Evolutionary conservation across 64 coral and sea anemone genomes (phyloP).

Genomic region (Pocillopora verrucosa): DNA sequence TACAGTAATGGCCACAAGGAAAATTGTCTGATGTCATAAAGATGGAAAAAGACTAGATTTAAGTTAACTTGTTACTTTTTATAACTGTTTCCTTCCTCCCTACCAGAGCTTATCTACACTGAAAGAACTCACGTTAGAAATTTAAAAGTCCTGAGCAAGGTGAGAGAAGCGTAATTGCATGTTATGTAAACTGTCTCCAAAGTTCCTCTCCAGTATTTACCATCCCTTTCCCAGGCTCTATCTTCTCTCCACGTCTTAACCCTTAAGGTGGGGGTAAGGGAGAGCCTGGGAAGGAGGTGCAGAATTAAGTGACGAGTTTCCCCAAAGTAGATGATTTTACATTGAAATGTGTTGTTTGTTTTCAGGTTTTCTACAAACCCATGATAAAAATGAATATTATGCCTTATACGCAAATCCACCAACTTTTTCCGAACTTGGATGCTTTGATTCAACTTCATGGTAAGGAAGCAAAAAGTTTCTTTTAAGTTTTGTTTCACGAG

Average conservation of each 20-base stretch:
- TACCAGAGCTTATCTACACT: constrained; percentile 96
- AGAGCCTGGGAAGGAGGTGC: no score
- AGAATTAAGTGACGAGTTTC: neutral
- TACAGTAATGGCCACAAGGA: neutral
- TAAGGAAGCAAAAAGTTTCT: constrained; percentile 1
- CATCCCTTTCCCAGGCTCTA: no score
- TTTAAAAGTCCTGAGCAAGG: constrained; percentile 96
- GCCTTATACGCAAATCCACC: constrained; percentile 63
- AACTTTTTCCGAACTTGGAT: constrained; percentile 86
- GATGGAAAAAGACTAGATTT: neutral
- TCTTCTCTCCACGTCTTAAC: no score
- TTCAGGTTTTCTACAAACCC: constrained; percentile 97
- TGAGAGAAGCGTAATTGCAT: constrained; percentile 19
- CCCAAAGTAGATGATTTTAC: neutral
- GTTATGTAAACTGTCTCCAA: neutral
- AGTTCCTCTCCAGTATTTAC: no score
- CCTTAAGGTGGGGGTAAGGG: no score
- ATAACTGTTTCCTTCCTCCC: neutral
- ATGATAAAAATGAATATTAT: constrained; percentile 82
- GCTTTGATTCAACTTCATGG: constrained; percentile 74
- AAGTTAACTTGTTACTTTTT: no score
- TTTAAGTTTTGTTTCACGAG: neutral
- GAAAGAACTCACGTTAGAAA: constrained; percentile 99
- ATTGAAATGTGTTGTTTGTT: neutral
- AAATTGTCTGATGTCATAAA: neutral